Evolutionary conservation across 2,113 vertebrate species (phyloP).

Genomic region (Apaloderma vittatum): DNA sequence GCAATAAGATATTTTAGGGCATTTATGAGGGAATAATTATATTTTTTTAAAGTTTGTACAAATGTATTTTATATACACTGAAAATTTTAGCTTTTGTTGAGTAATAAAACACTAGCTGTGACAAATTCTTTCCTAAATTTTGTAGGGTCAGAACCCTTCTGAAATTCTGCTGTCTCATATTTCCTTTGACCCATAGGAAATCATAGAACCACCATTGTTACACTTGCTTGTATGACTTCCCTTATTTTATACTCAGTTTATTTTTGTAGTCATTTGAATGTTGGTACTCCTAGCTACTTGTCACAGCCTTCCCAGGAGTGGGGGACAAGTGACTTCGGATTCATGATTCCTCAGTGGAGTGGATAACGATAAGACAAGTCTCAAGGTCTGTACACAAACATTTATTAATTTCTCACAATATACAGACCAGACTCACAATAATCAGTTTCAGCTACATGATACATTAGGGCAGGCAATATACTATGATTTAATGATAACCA

Average conservation of each 20-base stretch:
- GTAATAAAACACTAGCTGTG: background rate
- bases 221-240: accelerated
- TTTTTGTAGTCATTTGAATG: background rate
- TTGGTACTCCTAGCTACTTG: background rate
- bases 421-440: too few relatives aligned
- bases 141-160: background rate
- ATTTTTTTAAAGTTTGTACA: background rate
- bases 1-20: background rate
- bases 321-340: too few relatives aligned
- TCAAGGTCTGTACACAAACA: too few relatives aligned
- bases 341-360: too few relatives aligned
- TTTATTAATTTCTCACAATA: too few relatives aligned
- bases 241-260: background rate
- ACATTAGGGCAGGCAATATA: too few relatives aligned
- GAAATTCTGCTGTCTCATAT: background rate
- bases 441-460: too few relatives aligned
- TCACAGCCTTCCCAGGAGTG: too few relatives aligned
- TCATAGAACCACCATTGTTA: background rate
- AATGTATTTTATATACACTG: background rate
- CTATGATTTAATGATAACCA: too few relatives aligned
- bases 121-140: background rate
- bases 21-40: background rate
- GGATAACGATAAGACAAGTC: too few relatives aligned
- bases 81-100: background rate
- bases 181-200: background rate